Conservation (phyloP, 1,140 invertebrate species). For the Ylistrum balloti region DNA sequence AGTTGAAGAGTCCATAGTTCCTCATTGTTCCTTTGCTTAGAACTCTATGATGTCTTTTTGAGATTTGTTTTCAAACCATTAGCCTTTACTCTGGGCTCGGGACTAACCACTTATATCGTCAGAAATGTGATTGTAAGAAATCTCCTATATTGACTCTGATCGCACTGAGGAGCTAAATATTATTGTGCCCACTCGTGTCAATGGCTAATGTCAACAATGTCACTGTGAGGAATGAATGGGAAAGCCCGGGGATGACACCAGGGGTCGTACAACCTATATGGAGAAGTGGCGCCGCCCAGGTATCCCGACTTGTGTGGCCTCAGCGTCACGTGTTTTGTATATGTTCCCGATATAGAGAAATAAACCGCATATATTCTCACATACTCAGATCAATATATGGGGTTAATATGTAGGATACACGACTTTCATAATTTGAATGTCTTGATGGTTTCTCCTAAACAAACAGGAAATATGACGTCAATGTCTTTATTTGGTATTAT, state of each 20-base stretch:
- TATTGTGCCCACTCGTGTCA: conserved; percentile 37
- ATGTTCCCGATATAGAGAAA: neutral
- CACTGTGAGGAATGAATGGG: neutral
- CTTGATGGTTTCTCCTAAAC: neutral
- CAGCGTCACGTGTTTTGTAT: neutral
- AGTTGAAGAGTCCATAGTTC: neutral
- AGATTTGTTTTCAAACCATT: conserved; percentile 35
- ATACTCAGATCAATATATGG: neutral
- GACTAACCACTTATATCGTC: conserved; percentile 9
- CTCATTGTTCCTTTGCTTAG: neutral
- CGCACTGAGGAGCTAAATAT: conserved; percentile 32
- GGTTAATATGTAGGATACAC: neutral
- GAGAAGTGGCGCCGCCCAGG: neutral
- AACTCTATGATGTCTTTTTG: conserved; percentile 15
- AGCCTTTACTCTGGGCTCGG: conserved; percentile 22
- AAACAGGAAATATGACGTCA: conserved; percentile 38
- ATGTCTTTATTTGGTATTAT: neutral
- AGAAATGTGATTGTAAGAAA: conserved; percentile 18
- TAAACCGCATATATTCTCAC: neutral
- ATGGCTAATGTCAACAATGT: conserved; percentile 38
- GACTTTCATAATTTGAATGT: neutral
- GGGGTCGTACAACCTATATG: neutral
- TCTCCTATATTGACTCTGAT: conserved; percentile 39
- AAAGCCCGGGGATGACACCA: neutral
- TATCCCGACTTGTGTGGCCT: conserved; percentile 21